Evolutionary conservation across 2,797 vertebrate species (phyloP), one percentile per base, ranked within the genome.

Genomic region (Aulostomus chinensis): DNA sequence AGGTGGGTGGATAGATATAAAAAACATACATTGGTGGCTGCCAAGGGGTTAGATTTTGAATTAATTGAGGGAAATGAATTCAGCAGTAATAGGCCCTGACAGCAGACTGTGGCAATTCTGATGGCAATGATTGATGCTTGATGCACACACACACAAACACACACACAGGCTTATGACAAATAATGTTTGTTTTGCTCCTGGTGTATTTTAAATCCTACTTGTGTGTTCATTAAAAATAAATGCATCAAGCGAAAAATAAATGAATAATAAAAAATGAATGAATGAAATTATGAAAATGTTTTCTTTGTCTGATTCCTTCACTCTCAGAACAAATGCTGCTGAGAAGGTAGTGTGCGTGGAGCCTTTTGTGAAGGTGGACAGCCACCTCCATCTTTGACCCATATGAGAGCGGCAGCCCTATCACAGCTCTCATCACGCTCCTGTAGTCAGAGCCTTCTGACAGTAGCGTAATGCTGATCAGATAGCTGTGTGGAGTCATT

Each of bases 51-150:
- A 83, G 85, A 86, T 83, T 89, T 85, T 71, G 87, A 89, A 91
- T 91, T 92, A 92, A 92, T 92, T 91, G 89, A 89, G 86, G 89
- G 78, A 91, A 91, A 91, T 91, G 85, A 89, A 90, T 92, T 90
- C 89, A 87, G 86, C 74, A 49, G 87, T 92, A 90, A 91, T 90
- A 87, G 89, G 87, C 81, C 69, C 80, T 85, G 87, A 91, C 89
- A 90, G 84, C 86, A 88, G 79, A 89, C 81, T 78, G 84, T 85
- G 84, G 88, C 83, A 81, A 81, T 81, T 89, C 79, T 90, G 89
- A 93, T 90, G 85, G 73, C 70, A 57, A 80, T 89, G 90, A 91
- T 88, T 90, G 90, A 92, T 90, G 86, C 87, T 80, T 91, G 87
- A 88, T 90, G 80, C 77, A 79, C 81, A 81, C 73, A 56, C 81